Conservation (phyloP, 2,888 invertebrate species). For the Noctua pronuba region DNA sequence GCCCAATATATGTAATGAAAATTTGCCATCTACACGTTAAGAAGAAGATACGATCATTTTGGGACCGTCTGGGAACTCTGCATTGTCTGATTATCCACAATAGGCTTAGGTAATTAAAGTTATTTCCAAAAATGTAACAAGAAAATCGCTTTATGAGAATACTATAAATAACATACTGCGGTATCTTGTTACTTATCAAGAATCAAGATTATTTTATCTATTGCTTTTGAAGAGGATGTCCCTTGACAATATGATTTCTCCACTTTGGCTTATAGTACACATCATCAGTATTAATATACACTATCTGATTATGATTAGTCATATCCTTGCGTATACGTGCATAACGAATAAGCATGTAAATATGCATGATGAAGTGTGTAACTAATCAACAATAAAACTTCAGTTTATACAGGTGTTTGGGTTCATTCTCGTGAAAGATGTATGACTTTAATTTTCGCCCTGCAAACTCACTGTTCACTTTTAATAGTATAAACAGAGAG, state of each 20-base stretch:
- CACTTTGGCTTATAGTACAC: conserved; percentile 2
- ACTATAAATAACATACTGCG: not conserved
- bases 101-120: not conserved
- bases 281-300: conserved; percentile 11
- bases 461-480: not conserved
- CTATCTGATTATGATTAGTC: not conserved
- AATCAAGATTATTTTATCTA: conserved; percentile 19
- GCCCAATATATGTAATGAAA: no score
- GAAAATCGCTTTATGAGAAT: not conserved
- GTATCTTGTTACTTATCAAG: not conserved
- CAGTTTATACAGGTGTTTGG: not conserved
- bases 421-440: not conserved
- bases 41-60: not conserved
- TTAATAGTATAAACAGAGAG: not conserved
- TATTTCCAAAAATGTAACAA: not conserved
- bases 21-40: no score
- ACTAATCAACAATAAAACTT: conserved; percentile 1
- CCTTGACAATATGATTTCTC: conserved; percentile 8
- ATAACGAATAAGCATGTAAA: not conserved
- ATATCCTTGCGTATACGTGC: conserved; percentile 13
- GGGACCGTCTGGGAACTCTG: not conserved
- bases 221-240: conserved; percentile 1
- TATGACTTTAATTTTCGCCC: conserved; percentile 1
- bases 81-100: not conserved
- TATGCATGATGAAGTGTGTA: not conserved